Evolutionary conservation across 2,888 invertebrate genomes (phyloP), one percentile per base, ranked within the genome.

Genomic region (Heliconius aoede): DNA sequence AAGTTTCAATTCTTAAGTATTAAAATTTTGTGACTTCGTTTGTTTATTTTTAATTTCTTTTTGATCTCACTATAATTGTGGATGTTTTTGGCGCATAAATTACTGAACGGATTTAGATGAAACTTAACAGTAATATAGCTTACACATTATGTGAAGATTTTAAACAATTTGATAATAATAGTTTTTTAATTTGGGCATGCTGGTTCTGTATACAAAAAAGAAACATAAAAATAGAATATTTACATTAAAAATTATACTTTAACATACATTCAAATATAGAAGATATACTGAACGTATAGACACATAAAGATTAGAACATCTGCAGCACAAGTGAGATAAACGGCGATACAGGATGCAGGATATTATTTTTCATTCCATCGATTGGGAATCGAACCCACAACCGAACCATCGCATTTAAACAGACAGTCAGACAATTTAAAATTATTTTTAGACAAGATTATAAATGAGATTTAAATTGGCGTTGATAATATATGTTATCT

Each of bases 191-290:
- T 46, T 46, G 18, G 3, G 7, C 5, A 46, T 46, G 7, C 3
- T 18, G 18, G n/a, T 24, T 24, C n/a, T 60, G 13, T 15, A 26
- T 55, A 4, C 8, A 55, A 9, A n/a, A 51, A 51, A 51, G 9
- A 55, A n/a, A 60, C 15, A 26, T 60, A 7, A 51, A 68, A 68
- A 68, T 68, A 68, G 51, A 68, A 51, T 13, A 30, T 65, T 36
- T 8, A 15, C 30, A 7, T 30, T 1, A 30, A 68, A 68, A 21
- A 68, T 68, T 51, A 68, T 30, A 51, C 3, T n/a, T 51, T 13
- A 30, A 5, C 30, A 68, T 51, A 68, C 30, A 26, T 28, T 7
- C 4, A 28, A 51, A 68, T 51, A 68, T n/a, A 26, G 5, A 68
- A 28, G 13, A 26, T 26, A 65, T n/a, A 28, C 21, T 68, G 30